Evolutionary conservation across 2,113 vertebrate genomes (phyloP).

Genomic region (Girardinichthys multiradiatus): DNA sequence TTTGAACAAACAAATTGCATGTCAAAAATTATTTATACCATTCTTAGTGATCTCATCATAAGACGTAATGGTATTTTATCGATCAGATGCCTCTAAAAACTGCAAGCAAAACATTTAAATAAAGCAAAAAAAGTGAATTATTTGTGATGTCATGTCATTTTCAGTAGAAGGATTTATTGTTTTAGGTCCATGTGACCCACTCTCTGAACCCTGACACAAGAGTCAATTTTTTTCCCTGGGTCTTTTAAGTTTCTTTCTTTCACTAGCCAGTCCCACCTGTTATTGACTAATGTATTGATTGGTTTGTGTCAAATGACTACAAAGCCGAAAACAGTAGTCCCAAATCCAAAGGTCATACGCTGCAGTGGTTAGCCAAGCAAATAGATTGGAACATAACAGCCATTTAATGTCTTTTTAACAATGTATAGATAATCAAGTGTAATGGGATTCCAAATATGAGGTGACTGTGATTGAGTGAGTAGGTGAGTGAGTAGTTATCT

Average conservation of each 20-base stretch:
- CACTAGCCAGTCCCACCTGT: conserved; percentile 53
- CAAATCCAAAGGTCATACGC: conserved; percentile 35
- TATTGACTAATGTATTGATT: conserved; percentile 82
- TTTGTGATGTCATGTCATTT: no score
- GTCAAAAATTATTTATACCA: no score
- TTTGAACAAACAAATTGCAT: no score
- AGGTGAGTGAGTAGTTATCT: no score
- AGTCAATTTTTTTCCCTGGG: conserved; percentile 81
- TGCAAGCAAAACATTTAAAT: no score
- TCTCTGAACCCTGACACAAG: conserved; percentile 82
- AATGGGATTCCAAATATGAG: neutral
- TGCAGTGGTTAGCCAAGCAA: conserved; percentile 60
- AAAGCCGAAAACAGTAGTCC: conserved; percentile 79
- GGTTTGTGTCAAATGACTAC: conserved; percentile 83
- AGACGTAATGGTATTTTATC: no score
- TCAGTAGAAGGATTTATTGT: conserved; percentile 70
- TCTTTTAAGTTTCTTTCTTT: conserved; percentile 78
- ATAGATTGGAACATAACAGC: neutral
- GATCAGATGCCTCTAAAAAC: no score
- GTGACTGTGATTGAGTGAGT: no score
- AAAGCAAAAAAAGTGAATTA: no score
- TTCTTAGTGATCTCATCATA: no score
- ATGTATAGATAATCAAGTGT: neutral
- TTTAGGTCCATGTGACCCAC: conserved; percentile 76
- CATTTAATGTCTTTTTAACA: neutral